These are phyloP conservation scores for Dysidea cf. avara DNA, from an alignment of 37 sponge, comb jelly and placozoan species.

Conservation along the genomic window DNA sequence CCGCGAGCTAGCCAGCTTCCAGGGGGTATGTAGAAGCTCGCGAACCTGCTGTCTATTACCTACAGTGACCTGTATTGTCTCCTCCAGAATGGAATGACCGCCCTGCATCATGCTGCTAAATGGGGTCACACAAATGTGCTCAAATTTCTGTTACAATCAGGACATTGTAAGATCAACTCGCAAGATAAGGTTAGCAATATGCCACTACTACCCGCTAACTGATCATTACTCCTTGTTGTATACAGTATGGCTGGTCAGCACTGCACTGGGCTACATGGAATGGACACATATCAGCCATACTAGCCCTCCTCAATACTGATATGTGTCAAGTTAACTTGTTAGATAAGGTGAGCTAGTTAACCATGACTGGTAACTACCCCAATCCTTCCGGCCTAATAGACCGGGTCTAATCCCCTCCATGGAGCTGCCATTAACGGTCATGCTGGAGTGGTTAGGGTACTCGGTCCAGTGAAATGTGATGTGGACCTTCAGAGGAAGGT, in stretches of 20 bases:
- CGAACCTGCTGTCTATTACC: not conserved
- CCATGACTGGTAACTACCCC: not conserved
- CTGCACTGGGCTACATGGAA: slow-evolving; percentile 79
- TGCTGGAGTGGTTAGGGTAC: slow-evolving; percentile 38
- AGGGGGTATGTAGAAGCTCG: not conserved
- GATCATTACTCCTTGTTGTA: not conserved
- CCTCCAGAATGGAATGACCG: slow-evolving; percentile 62
- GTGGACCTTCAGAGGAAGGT: slow-evolving; percentile 49
- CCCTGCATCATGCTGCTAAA: slow-evolving; percentile 66
- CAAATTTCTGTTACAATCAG: slow-evolving; percentile 39
- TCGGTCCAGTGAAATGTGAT: slow-evolving; percentile 42
- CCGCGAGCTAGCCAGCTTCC: too few species aligned
- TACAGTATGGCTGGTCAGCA: slow-evolving; percentile 77
- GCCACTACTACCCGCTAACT: not conserved
- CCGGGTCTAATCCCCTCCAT: slow-evolving; percentile 67
- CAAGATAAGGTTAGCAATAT: slow-evolving; percentile 39
- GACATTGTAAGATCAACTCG: slow-evolving; percentile 23
- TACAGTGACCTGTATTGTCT: not conserved
- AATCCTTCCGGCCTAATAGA: slow-evolving; percentile 7
- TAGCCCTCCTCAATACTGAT: slow-evolving; percentile 29
- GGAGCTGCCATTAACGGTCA: slow-evolving; percentile 72
- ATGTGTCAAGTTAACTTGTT: slow-evolving; percentile 25
- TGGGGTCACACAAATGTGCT: slow-evolving; percentile 55
- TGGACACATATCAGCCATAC: slow-evolving; percentile 39
- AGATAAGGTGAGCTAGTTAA: slow-evolving; percentile 23